These are phyloP conservation scores for Camponotus vicinus DNA, from an alignment of 1,140 invertebrate species.

Conservation along the genomic window DNA sequence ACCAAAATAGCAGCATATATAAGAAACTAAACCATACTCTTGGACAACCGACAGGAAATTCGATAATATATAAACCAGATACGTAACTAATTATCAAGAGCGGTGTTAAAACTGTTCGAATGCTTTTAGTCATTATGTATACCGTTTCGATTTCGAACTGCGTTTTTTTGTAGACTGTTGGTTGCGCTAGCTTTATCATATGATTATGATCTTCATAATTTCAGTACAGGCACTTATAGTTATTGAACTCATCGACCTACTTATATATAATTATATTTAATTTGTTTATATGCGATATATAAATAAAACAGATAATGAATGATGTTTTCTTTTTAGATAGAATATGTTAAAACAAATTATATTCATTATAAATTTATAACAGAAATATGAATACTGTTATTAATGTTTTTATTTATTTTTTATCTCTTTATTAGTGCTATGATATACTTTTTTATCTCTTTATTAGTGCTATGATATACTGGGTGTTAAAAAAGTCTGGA, in stretches of 20 bases:
- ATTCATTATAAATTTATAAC: no score
- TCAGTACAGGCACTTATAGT: neutral
- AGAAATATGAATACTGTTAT: no score
- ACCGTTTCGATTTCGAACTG: neutral
- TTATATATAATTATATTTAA: neutral
- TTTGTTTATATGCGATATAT: neutral
- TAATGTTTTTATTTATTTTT: no score
- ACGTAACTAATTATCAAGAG: neutral
- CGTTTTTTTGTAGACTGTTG: neutral
- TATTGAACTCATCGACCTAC: neutral
- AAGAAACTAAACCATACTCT: neutral
- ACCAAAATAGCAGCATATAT: conserved; percentile 9
- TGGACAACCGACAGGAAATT: neutral
- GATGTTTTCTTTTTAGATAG: no score
- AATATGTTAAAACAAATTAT: neutral
- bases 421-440: no score
- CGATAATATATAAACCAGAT: neutral
- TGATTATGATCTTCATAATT: neutral
- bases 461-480: no score
- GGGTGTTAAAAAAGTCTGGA: no score
- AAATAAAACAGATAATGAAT: neutral
- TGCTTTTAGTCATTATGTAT: neutral
- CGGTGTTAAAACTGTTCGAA: conserved; percentile 1
- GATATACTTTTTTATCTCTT: no score
- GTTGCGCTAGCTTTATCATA: neutral